These are phyloP conservation scores for Rhinopomastus cyanomelas DNA, from an alignment of 2,113 vertebrate species.

Conservation along the genomic window DNA sequence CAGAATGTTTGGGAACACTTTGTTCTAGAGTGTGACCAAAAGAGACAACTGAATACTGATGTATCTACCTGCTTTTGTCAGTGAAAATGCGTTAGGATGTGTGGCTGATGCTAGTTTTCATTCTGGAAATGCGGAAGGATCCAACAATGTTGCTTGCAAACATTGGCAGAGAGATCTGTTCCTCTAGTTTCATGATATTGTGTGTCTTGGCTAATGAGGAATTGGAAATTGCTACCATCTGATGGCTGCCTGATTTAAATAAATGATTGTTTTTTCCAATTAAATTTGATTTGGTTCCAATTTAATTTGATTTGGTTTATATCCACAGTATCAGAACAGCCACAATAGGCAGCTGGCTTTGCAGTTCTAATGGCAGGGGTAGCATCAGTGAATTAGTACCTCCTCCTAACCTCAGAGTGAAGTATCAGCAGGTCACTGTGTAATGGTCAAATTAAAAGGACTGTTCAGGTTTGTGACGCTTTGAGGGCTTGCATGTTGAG, in stretches of 20 bases:
- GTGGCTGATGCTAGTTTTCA: neutral
- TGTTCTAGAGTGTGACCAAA: neutral
- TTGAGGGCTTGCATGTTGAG: neutral
- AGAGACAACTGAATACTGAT: neutral
- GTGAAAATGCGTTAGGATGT: neutral
- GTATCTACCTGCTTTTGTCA: neutral
- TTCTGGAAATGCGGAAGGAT: neutral
- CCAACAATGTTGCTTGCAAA: neutral
- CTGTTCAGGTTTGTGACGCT: neutral
- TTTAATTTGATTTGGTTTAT: constrained; percentile 42
- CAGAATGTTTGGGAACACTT: neutral
- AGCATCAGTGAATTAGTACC: neutral
- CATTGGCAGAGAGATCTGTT: neutral
- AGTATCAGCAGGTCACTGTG: neutral
- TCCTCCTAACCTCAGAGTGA: neutral
- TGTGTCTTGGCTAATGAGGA: constrained; percentile 10
- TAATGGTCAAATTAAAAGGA: neutral
- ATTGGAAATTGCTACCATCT: constrained; percentile 20
- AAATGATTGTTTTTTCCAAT: constrained; percentile 12
- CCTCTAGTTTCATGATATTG: neutral
- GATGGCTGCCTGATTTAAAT: constrained; percentile 47
- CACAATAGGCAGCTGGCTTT: constrained; percentile 43
- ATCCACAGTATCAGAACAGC: constrained; percentile 12
- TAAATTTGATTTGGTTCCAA: constrained; percentile 32
- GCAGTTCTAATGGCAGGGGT: neutral